These are phyloP conservation scores for Porites lobata DNA, from an alignment of 92 coral and sea anemone species.

Conservation along the genomic window DNA sequence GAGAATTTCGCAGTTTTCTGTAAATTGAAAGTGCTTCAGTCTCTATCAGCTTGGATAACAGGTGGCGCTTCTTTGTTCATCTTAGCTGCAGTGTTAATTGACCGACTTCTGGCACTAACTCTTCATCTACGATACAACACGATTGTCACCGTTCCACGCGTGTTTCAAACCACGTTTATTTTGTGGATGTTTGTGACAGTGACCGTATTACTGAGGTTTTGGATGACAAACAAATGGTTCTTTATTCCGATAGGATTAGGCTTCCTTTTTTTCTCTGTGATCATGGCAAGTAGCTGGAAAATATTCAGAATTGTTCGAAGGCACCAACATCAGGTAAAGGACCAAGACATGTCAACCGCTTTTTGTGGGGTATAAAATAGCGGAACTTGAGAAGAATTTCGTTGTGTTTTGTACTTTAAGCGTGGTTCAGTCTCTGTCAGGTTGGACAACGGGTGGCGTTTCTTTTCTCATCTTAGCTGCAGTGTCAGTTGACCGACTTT, in stretches of 20 bases:
- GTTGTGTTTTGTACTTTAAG: conserved; percentile 9
- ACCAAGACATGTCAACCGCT: conserved; percentile 29
- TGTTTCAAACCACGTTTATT: not conserved
- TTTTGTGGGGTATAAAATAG: conserved; percentile 26
- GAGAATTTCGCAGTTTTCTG: not conserved
- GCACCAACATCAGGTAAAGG: conserved; percentile 25
- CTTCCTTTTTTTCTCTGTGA: not conserved
- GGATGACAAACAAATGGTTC: conserved; percentile 7
- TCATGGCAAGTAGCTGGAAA: conserved; percentile 1
- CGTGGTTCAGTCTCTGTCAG: not conserved
- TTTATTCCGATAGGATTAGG: conserved; percentile 7
- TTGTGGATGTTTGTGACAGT: conserved; percentile 26
- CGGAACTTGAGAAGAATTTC: not conserved
- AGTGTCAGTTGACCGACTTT: conserved; percentile 36
- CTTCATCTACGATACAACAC: conserved; percentile 44
- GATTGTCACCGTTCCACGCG: conserved; percentile 41
- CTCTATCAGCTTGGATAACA: conserved; percentile 25
- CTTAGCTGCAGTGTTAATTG: conserved; percentile 18
- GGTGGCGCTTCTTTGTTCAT: conserved; percentile 36
- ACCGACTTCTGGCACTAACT: conserved; percentile 47
- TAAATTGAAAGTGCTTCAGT: not conserved
- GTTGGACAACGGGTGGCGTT: conserved; percentile 41
- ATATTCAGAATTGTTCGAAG: conserved; percentile 40
- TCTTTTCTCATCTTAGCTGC: conserved; percentile 30
- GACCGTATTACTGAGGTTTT: conserved; percentile 11